Conservation (phyloP, 2,888 invertebrate genomes). For the Elmis aenea region DNA sequence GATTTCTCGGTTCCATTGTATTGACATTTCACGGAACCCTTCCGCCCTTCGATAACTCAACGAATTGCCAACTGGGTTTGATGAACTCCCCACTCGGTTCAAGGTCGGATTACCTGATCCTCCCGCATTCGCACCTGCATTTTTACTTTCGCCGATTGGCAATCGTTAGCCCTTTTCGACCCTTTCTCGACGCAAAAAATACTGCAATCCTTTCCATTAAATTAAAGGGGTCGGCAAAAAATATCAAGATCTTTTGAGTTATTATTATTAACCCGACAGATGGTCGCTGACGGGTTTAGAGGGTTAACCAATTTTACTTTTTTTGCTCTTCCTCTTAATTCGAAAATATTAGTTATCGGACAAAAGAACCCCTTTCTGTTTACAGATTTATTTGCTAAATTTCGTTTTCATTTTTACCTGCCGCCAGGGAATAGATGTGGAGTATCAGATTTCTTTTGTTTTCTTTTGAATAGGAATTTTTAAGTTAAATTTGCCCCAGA, state of each 20-base stretch:
- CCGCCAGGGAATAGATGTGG: background rate
- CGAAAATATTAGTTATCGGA: conserved; percentile 7
- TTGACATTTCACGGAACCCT: conserved; percentile 6
- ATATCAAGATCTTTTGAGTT: conserved; percentile 13
- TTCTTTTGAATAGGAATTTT: too few species aligned
- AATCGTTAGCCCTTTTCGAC: conserved; percentile 20
- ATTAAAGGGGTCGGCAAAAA: conserved; percentile 18
- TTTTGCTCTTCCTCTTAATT: conserved; percentile 13
- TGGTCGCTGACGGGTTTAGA: conserved; percentile 19
- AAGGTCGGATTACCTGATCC: conserved; percentile 32
- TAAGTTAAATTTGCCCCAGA: too few species aligned
- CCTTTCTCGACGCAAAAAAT: conserved; percentile 11
- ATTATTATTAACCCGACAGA: conserved; percentile 23
- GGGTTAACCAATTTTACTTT: conserved; percentile 16
- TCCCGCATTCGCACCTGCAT: conserved; percentile 34
- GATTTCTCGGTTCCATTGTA: too few species aligned
- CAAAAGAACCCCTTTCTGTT: conserved; percentile 17
- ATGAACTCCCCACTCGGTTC: conserved; percentile 22
- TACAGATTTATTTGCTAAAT: conserved; percentile 18
- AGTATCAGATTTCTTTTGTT: conserved; percentile 9
- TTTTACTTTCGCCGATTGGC: conserved; percentile 29
- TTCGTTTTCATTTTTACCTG: conserved; percentile 16
- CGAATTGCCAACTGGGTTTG: conserved; percentile 14
- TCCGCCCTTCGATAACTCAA: conserved; percentile 11
- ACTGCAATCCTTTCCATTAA: conserved; percentile 22